A percentile compares a stretch with the other conserved stretches of the same genome.
Evolutionary conservation across 2,888 invertebrate species (phyloP).

Genomic region (Drosophila niveifrons): DNA sequence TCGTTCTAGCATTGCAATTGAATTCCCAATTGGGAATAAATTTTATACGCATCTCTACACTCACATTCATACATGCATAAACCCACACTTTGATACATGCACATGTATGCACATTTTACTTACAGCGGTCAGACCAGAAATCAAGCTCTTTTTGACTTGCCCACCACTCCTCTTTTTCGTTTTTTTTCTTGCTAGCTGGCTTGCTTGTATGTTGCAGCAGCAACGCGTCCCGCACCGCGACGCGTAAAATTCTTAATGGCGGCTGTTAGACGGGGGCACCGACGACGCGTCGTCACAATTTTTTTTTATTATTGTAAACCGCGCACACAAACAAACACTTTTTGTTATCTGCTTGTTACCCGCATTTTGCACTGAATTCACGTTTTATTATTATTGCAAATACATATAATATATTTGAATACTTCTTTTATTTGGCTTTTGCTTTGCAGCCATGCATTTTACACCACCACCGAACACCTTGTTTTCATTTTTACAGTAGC

Average conservation of each 20-base stretch:
- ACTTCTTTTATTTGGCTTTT: slow-evolving; percentile 26
- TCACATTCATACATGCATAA: not conserved
- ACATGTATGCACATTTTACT: slow-evolving; percentile 46
- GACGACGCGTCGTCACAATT: slow-evolving; percentile 36
- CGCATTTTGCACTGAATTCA: slow-evolving; percentile 26
- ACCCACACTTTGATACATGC: slow-evolving; percentile 1
- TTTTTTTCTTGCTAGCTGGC: slow-evolving; percentile 20
- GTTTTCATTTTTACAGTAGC: slow-evolving; percentile 28
- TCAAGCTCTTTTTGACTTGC: slow-evolving; percentile 60
- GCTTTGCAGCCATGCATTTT: slow-evolving; percentile 37
- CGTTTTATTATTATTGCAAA: slow-evolving; percentile 18
- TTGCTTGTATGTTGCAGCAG: slow-evolving; percentile 65
- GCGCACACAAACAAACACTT: slow-evolving; percentile 34
- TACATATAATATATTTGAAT: slow-evolving; percentile 22
- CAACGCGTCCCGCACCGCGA: slow-evolving; percentile 51
- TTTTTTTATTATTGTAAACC: slow-evolving; percentile 15
- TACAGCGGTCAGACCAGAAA: slow-evolving; percentile 66
- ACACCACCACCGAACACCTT: slow-evolving; percentile 27
- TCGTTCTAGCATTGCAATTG: slow-evolving; percentile 15
- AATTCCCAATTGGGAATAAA: slow-evolving; percentile 27
- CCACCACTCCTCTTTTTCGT: slow-evolving; percentile 71
- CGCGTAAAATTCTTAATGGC: slow-evolving; percentile 54
- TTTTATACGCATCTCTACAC: not conserved
- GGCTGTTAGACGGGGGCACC: slow-evolving; percentile 19
- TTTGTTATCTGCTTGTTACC: slow-evolving; percentile 18